These are phyloP conservation scores for Elachura formosa DNA, from an alignment of 2,113 vertebrate species.

Conservation along the genomic window DNA sequence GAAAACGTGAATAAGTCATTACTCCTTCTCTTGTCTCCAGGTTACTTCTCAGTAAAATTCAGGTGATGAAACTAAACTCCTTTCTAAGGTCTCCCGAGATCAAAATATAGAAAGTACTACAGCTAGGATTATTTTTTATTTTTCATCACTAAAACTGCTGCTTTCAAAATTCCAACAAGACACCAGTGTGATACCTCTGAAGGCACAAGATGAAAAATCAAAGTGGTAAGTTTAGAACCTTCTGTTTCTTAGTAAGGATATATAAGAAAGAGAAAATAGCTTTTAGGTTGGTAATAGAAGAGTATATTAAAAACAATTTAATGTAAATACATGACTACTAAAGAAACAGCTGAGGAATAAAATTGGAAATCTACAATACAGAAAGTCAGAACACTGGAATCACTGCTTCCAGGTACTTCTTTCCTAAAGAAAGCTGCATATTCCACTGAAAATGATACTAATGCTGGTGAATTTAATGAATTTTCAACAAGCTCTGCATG, in stretches of 20 bases:
- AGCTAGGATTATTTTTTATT: background rate
- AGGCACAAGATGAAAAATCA: background rate
- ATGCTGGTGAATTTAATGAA: background rate
- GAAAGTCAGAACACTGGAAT: background rate
- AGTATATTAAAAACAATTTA: background rate
- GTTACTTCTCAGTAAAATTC: background rate
- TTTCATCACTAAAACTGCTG: background rate
- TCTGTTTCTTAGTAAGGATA: background rate
- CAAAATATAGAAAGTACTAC: background rate
- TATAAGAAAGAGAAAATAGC: background rate
- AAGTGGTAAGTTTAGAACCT: background rate
- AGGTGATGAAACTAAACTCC: background rate
- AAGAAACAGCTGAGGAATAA: background rate
- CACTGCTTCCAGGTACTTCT: background rate
- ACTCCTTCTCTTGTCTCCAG: background rate
- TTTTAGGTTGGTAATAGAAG: background rate
- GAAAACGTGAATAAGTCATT: conserved; percentile 16
- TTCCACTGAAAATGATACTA: background rate
- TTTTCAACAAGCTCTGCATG: background rate
- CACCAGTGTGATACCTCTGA: background rate
- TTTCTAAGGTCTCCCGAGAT: background rate
- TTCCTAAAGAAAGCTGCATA: background rate
- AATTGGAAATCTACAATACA: background rate
- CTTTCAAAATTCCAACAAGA: background rate
- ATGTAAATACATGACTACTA: background rate